phyloP scores from a whole-genome alignment of 1,140 invertebrate species.

The Orchestia grillus region DNA sequence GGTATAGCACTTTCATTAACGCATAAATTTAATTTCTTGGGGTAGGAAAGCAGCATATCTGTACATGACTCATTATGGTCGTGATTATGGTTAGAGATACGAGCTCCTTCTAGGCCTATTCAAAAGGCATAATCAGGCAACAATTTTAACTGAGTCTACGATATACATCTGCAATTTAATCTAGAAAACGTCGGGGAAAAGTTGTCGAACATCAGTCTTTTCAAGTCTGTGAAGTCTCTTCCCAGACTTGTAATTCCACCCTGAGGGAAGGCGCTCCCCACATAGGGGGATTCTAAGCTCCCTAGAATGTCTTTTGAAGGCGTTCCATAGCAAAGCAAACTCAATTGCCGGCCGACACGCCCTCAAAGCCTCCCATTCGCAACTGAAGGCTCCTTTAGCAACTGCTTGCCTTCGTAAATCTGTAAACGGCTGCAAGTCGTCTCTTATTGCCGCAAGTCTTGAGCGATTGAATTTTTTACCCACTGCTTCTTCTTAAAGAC shows the following conservation, averaged over 20 bases:
- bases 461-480: constrained; percentile 33
- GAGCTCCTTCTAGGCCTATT: background rate
- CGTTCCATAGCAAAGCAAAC: background rate
- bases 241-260: background rate
- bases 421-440: constrained; percentile 34
- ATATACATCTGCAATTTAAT: background rate
- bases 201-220: background rate
- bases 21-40: background rate
- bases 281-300: background rate
- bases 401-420: constrained; percentile 52
- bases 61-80: background rate
- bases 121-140: background rate
- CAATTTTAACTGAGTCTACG: background rate
- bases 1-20: too few species aligned
- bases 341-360: background rate
- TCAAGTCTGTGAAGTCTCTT: background rate
- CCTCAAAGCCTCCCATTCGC: constrained; percentile 27
- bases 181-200: background rate
- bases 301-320: constrained; percentile 5
- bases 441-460: constrained; percentile 30
- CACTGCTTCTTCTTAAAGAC: constrained; percentile 50
- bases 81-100: background rate
- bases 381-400: background rate
- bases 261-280: background rate
- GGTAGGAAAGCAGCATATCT: background rate